Evolutionary conservation across 2,888 invertebrate genomes (phyloP), one percentile per base, ranked within the genome.

Genomic region (Prenolepis imparis): DNA sequence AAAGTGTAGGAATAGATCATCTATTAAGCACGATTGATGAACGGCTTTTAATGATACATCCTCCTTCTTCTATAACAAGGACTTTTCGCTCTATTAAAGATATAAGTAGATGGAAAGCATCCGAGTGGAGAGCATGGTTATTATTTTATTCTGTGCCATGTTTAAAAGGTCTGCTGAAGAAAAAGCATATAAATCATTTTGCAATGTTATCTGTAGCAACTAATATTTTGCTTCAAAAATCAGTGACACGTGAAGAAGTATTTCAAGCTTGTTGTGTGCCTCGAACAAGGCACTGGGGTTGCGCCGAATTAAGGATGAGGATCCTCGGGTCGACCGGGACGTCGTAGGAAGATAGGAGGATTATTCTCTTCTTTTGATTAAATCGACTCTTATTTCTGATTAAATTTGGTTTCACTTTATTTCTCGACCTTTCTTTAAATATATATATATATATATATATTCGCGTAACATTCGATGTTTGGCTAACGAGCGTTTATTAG

Each of bases 121-220:
- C 74, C 6, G 61, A 74, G n/a, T 74, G 61, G 61, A 74, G 74
- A 74, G 18, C 74, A n/a, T 74, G 41, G 74, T 28, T 74, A 41
- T 41, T 74, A 36, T 74, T 74, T 63, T 74, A 74, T 74, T 74
- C 3, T 61, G 15, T 74, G 21, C 61, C 74, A 44, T 74, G 61
- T 74, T 61, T 74, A n/a, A 28, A 74, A 61, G 44, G 24, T 61
- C 15, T 74, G n/a, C n/a, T n/a, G n/a, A 74, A 74, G 32, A 28
- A 61, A 6, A 41, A 63, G 4, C 4, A 74, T 44, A 36, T 63
- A 1, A 63, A 52, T 44, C 74, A 74, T 63, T 41, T 59, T 41
- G 32, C 44, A 15, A 61, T 63, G 44, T 61, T 74, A 28, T 59
- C 74, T 44, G 21, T 2, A 63, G 74, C 74, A 63, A 74, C 74